Percentiles rank a stretch among this genome's conserved stretches.
These are phyloP conservation scores for Ectemnius lituratus DNA, from an alignment of 2,888 invertebrate species.

Conservation along the genomic window DNA sequence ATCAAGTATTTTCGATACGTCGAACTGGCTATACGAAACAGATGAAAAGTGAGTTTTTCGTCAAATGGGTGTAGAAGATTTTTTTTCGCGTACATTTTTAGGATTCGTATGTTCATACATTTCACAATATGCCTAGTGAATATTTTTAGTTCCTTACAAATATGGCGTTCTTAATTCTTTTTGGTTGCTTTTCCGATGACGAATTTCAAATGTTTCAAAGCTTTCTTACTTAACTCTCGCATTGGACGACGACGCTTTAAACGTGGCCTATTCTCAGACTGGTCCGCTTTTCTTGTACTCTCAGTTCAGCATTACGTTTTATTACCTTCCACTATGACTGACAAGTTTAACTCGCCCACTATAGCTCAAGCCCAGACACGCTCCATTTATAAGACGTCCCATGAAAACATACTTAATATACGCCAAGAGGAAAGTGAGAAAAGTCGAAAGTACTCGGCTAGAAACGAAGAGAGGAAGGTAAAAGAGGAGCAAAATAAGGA, in stretches of 20 bases:
- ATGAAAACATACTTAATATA: slow-evolving; percentile 22
- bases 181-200: too few relatives aligned
- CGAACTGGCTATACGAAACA: not conserved
- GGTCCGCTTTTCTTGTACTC: slow-evolving; percentile 5
- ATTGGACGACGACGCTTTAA: not conserved
- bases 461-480: not conserved
- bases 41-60: not conserved
- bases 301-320: slow-evolving; percentile 15
- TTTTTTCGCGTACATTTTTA: too few relatives aligned
- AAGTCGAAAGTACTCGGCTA: not conserved
- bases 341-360: slow-evolving; percentile 13
- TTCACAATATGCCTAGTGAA: too few relatives aligned
- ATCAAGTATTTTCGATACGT: slow-evolving; percentile 1
- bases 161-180: too few relatives aligned
- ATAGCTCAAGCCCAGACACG: slow-evolving; percentile 11
- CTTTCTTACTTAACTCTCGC: not conserved
- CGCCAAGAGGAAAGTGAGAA: not conserved
- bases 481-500: not conserved
- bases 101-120: too few relatives aligned
- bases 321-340: slow-evolving; percentile 14
- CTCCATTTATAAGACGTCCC: slow-evolving; percentile 19
- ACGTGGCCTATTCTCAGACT: not conserved
- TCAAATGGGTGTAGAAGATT: too few relatives aligned
- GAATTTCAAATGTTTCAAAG: not conserved
- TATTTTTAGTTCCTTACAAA: too few relatives aligned